Conservation (phyloP, 2,888 invertebrate species). For the Lepetodrilus schrolli region DNA sequence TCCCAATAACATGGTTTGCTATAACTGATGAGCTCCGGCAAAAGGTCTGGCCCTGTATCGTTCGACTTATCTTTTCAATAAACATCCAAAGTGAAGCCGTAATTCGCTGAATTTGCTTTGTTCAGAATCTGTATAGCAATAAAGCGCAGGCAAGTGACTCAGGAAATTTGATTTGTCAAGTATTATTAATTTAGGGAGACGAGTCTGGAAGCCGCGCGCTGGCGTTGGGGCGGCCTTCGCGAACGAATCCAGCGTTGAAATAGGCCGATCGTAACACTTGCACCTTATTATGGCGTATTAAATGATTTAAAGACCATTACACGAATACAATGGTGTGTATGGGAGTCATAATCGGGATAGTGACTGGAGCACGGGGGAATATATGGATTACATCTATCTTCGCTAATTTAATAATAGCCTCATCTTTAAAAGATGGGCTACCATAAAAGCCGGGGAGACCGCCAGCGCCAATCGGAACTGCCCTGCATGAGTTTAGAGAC, state of each 20-base stretch:
- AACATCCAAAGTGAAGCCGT: conserved; percentile 34
- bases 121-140: conserved; percentile 32
- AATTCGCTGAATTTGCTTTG: conserved; percentile 36
- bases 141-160: conserved; percentile 30
- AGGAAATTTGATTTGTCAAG: conserved; percentile 32
- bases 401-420: conserved; percentile 25
- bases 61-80: conserved; percentile 30
- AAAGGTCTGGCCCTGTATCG: conserved; percentile 9
- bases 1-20: not conserved
- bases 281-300: conserved; percentile 43
- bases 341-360: conserved; percentile 19
- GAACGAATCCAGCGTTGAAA: not conserved
- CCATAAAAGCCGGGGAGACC: not conserved
- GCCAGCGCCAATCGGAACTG: not conserved
- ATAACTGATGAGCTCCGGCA: not conserved
- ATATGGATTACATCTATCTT: conserved; percentile 23
- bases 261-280: not conserved
- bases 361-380: conserved; percentile 2
- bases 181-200: conserved; percentile 26
- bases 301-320: conserved; percentile 48
- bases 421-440: conserved; percentile 28
- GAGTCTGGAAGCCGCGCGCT: conserved; percentile 15
- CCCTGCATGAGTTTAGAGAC: not conserved
- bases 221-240: not conserved
- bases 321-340: conserved; percentile 16